These are phyloP conservation scores for Rallus limicola DNA, from an alignment of 2,113 vertebrate genomes.

Conservation along the genomic window DNA sequence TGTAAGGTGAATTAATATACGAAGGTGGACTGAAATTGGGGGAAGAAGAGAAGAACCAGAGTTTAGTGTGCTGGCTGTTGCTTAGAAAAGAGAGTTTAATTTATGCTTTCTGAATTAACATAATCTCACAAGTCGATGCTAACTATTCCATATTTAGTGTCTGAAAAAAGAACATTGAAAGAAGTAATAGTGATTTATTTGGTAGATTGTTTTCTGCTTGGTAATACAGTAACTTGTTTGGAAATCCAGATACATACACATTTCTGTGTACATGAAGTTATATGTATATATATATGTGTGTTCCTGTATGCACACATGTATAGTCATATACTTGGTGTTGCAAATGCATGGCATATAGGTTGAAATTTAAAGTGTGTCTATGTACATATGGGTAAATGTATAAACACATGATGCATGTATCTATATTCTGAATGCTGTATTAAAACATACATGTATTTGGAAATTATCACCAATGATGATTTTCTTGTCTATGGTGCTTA, in stretches of 20 bases:
- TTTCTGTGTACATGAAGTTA: not conserved
- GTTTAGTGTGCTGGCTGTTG: not conserved
- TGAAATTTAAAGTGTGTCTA: not conserved
- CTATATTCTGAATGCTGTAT: not conserved
- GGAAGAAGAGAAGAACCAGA: not conserved
- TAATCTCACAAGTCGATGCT: not conserved
- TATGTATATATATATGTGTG: not conserved
- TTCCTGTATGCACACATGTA: not conserved
- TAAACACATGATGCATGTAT: not conserved
- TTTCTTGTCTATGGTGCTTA: not conserved
- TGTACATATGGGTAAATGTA: not conserved
- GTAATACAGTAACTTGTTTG: not conserved
- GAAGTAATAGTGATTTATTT: not conserved
- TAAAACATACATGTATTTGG: not conserved
- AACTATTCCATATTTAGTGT: not conserved
- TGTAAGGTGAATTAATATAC: not conserved
- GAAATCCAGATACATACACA: not conserved
- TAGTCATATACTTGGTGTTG: not conserved
- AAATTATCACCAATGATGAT: not conserved
- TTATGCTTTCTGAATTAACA: not conserved
- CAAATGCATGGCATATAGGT: not conserved
- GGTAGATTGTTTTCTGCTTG: not conserved
- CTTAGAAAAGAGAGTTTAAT: not conserved
- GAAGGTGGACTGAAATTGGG: not conserved
- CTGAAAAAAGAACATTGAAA: not conserved